These are phyloP conservation scores for Pseudanteris insignis DNA, from an alignment of 2,888 invertebrate genomes.

Conservation along the genomic window DNA sequence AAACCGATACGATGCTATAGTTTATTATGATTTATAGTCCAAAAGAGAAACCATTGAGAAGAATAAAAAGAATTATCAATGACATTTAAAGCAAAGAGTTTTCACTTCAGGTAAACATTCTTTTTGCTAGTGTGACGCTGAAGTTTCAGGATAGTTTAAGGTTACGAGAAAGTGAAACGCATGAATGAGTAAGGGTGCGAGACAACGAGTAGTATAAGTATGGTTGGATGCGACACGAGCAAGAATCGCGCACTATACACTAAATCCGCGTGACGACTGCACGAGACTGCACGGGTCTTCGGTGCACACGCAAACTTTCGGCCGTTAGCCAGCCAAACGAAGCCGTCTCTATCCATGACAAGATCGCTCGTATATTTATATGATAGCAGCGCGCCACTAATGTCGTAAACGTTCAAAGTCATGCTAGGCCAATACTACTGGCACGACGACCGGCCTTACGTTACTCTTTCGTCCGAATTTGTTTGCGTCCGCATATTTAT, in stretches of 20 bases:
- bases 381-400: not conserved
- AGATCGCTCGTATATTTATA: constrained; percentile 1
- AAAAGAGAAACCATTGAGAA: too few relatives aligned
- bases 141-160: not conserved
- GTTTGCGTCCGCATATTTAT: not conserved
- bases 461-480: not conserved
- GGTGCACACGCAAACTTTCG: constrained; percentile 10
- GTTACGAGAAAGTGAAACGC: not conserved
- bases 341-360: not conserved
- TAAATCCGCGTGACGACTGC: constrained; percentile 19
- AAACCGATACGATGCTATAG: too few relatives aligned
- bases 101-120: too few relatives aligned
- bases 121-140: too few relatives aligned
- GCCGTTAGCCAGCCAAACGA: too few relatives aligned
- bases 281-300: constrained; percentile 9
- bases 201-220: constrained; percentile 9
- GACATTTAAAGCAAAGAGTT: too few relatives aligned
- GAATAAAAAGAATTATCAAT: too few relatives aligned
- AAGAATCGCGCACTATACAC: constrained; percentile 24
- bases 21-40: too few relatives aligned
- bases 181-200: not conserved
- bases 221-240: constrained; percentile 7
- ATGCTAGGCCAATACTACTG: not conserved
- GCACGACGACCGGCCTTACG: not conserved
- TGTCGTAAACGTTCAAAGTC: constrained; percentile 2